Evolutionary conservation across 2,888 invertebrate genomes (phyloP), one percentile per base, ranked within the genome.

Genomic region (Keiferia lycopersicella): DNA sequence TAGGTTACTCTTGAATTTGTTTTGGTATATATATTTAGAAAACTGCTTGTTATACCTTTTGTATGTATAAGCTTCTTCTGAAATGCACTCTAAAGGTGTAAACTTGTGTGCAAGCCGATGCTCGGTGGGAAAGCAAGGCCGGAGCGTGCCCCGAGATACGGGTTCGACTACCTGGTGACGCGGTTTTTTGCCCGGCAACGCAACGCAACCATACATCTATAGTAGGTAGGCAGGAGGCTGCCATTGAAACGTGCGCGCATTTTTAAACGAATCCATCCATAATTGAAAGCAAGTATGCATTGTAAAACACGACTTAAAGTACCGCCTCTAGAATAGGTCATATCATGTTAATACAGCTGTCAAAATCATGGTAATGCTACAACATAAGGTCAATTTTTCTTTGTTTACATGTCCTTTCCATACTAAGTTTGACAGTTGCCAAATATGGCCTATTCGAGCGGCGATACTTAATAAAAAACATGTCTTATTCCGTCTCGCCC

Each of bases 91-190:
- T 16, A 45, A 45, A 45, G 45, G 45, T 45, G 45, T 45, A 45
- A 16, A n/a, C 34, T 34, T 34, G 34, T 34, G 34, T 34, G 34
- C 34, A 10, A 4, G 34, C 7, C 45, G n/a, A n/a, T n/a, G n/a
- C n/a, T n/a, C n/a, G 45, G 45, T 53, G 26, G 22, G 53, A 53
- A 53, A 48, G 48, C 18, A 48, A 45, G 45, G 45, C n/a, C 45
- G n/a, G 45, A 45, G 45, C 45, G 45, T 45, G 45, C 45, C 45
- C 45, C 16, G n/a, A n/a, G 45, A 16, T 45, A 16, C 16, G 45
- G 45, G 45, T 45, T 45, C 45, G 45, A 45, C 45, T 45, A 45
- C 45, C 45, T 45, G 45, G 45, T 6, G n/a, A 7, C n/a, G 45
- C 45, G n/a, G n/a, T 53, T 53, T 53, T 53, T 53, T 53, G n/a